Percentiles rank a stretch among this genome's conserved stretches.
phyloP scores from a whole-genome alignment of 2,888 invertebrate genomes.

The Polia nebulosa region DNA sequence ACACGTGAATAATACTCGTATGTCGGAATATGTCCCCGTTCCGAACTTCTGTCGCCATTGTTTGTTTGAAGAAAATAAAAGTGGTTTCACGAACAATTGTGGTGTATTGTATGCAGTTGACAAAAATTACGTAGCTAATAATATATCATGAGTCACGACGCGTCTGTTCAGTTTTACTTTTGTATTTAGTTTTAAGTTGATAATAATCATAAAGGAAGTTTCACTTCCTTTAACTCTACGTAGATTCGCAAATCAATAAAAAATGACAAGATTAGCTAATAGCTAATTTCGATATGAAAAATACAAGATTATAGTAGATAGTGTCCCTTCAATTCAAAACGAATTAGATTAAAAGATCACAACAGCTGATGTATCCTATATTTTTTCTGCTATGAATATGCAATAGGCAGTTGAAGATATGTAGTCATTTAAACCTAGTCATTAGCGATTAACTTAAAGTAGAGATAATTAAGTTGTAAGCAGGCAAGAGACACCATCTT shows the following conservation, averaged over 20 bases:
- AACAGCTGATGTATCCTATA: neutral
- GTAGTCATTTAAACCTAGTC: slow-evolving; percentile 13
- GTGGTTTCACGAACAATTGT: slow-evolving; percentile 33
- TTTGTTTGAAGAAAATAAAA: slow-evolving; percentile 61
- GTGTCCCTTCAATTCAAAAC: neutral
- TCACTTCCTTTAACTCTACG: neutral
- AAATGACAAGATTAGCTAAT: neutral
- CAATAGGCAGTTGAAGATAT: slow-evolving; percentile 9
- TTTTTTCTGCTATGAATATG: slow-evolving; percentile 14
- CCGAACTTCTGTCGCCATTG: slow-evolving; percentile 51
- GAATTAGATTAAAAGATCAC: neutral
- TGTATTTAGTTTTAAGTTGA: neutral
- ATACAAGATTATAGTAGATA: neutral
- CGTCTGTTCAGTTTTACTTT: slow-evolving; percentile 33
- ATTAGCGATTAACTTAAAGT: slow-evolving; percentile 44
- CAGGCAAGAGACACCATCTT: slow-evolving; percentile 24
- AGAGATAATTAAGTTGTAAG: slow-evolving; percentile 44
- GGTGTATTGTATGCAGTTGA: slow-evolving; percentile 33
- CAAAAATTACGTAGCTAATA: slow-evolving; percentile 21
- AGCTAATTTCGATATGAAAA: slow-evolving; percentile 7
- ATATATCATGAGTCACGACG: slow-evolving; percentile 30
- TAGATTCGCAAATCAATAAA: neutral
- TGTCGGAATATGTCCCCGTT: slow-evolving; percentile 67
- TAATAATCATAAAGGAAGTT: neutral
- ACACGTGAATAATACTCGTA: too few relatives aligned